These are phyloP conservation scores for Drosophila sp. DNA, from an alignment of 1,140 invertebrate genomes.

Conservation along the genomic window DNA sequence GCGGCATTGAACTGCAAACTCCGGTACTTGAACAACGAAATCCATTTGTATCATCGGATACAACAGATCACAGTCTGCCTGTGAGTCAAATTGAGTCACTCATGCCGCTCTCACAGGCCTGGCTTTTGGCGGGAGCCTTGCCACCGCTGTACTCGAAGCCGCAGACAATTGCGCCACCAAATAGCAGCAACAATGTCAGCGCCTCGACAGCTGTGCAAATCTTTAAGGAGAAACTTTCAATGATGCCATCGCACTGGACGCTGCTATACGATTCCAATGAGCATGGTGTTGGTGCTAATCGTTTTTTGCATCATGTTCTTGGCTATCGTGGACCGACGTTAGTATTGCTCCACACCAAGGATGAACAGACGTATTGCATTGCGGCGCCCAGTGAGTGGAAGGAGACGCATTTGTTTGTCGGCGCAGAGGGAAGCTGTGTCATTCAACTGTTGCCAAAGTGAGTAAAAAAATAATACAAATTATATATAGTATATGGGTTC, in stretches of 20 bases:
- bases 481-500: background rate
- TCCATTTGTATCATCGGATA: conserved; percentile 76
- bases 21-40: conserved; percentile 89
- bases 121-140: conserved; percentile 91
- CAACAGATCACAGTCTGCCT: conserved; percentile 61
- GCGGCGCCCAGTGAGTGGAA: conserved; percentile 93
- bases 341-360: conserved; percentile 89
- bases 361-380: conserved; percentile 90
- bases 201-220: conserved; percentile 85
- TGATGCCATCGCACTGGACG: conserved; percentile 92
- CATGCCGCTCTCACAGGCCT: conserved; percentile 90
- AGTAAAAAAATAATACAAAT: conserved; percentile 51
- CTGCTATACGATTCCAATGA: conserved; percentile 93
- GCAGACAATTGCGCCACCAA: conserved; percentile 67
- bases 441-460: conserved; percentile 93
- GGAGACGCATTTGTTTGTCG: conserved; percentile 93
- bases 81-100: conserved; percentile 77
- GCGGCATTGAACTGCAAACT: conserved; percentile 89
- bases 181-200: conserved; percentile 54
- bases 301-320: conserved; percentile 94
- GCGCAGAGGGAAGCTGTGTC: conserved; percentile 90
- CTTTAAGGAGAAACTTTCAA: conserved; percentile 88
- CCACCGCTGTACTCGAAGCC: conserved; percentile 89
- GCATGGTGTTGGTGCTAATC: conserved; percentile 93
- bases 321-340: conserved; percentile 94